phyloP scores from a whole-genome alignment of 2,113 vertebrate genomes.

The Neogobius melanostomus region DNA sequence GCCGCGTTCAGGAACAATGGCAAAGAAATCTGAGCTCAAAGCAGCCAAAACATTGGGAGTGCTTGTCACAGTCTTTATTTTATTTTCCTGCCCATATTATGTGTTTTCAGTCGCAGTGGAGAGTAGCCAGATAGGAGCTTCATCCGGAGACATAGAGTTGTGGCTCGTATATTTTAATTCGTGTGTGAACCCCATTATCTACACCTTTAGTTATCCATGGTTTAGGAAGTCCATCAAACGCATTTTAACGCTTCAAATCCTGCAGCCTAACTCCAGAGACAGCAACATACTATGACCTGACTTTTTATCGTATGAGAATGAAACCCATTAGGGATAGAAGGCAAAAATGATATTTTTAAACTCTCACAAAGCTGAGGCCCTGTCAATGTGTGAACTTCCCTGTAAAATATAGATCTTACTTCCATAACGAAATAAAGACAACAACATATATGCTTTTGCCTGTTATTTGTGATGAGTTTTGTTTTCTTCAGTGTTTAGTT shows the following conservation, averaged over 20 bases:
- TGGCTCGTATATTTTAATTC: constrained; percentile 33
- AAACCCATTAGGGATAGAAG: no score
- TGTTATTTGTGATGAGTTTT: no score
- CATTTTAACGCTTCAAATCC: constrained; percentile 28
- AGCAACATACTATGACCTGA: constrained; percentile 4
- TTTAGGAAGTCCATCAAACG: constrained; percentile 26
- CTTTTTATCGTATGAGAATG: not conserved
- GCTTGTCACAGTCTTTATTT: constrained; percentile 23
- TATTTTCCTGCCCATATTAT: constrained; percentile 29
- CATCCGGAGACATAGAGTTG: not conserved
- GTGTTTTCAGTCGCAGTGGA: not conserved
- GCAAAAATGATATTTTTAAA: no score
- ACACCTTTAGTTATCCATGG: constrained; percentile 38
- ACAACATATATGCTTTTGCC: no score
- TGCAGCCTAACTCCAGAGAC: constrained; percentile 11
- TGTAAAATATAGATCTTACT: no score
- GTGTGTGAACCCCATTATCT: constrained; percentile 39
- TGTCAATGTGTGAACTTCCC: no score
- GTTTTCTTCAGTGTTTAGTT: no score
- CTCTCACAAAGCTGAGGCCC: no score
- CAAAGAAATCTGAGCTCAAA: constrained; percentile 35
- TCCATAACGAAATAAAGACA: no score
- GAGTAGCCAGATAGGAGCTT: rapidly evolving
- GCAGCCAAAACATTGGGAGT: constrained; percentile 42
- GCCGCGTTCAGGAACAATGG: not conserved